A percentile compares a stretch with the other conserved stretches of the same genome.
These are phyloP conservation scores for Pollenia angustigena DNA, from an alignment of 2,888 invertebrate genomes.

Conservation along the genomic window DNA sequence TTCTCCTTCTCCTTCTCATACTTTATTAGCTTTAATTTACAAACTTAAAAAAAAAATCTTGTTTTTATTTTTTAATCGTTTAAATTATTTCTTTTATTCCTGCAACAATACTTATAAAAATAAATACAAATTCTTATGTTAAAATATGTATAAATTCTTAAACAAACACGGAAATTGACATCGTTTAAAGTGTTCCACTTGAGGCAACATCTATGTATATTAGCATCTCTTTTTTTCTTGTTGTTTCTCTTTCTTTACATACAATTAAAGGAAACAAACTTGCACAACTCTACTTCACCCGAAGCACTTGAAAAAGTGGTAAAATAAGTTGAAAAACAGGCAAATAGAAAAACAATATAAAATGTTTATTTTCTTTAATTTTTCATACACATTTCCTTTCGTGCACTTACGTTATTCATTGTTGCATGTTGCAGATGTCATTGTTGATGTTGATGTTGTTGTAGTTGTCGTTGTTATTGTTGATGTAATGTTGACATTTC, in stretches of 20 bases:
- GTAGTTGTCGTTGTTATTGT: constrained; percentile 27
- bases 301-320: constrained; percentile 16
- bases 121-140: constrained; percentile 32
- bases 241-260: background rate
- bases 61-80: background rate
- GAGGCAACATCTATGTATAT: constrained; percentile 39
- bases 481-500: constrained; percentile 45
- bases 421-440: constrained; percentile 60
- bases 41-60: too few species aligned
- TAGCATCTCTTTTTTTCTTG: too few species aligned
- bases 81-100: background rate
- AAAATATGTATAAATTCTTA: constrained; percentile 56
- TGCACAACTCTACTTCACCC: constrained; percentile 6
- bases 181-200: constrained; percentile 69
- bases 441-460: constrained; percentile 30
- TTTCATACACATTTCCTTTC: background rate
- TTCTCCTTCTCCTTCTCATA: too few species aligned
- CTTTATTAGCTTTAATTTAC: too few species aligned
- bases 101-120: background rate
- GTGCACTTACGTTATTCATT: constrained; percentile 22
- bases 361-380: background rate
- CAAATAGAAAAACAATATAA: constrained; percentile 10
- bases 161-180: constrained; percentile 69
- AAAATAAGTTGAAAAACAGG: constrained; percentile 13
- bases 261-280: constrained; percentile 3